Percentiles rank a stretch among this genome's conserved stretches.
phyloP scores from a whole-genome alignment of 2,888 invertebrate genomes.

The Watsonalla binaria region DNA sequence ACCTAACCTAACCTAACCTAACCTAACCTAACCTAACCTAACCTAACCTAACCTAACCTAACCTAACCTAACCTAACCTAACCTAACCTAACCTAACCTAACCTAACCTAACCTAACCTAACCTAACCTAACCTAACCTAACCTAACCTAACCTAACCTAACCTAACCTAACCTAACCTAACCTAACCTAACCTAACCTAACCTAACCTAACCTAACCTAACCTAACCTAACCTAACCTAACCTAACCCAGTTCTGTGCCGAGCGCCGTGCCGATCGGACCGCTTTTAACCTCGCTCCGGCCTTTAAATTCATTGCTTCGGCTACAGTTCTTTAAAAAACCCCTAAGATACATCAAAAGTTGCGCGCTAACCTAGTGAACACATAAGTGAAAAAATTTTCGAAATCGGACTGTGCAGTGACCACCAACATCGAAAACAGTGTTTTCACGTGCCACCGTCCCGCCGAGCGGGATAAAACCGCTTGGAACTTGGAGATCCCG shows the following conservation, averaged over 20 bases:
- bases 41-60: slow-evolving; percentile 8
- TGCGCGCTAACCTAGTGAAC: too few species aligned
- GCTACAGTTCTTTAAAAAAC: too few species aligned
- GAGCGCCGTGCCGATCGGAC: not conserved
- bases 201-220: slow-evolving; percentile 11
- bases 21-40: slow-evolving; percentile 13
- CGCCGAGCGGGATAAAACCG: too few species aligned
- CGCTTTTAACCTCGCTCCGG: too few species aligned
- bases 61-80: slow-evolving; percentile 9
- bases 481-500: too few species aligned
- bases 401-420: too few species aligned
- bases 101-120: slow-evolving; percentile 11
- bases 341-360: too few species aligned
- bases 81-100: slow-evolving; percentile 9
- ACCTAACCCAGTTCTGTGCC: slow-evolving; percentile 9
- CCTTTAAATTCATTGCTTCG: too few species aligned
- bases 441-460: too few species aligned
- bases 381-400: too few species aligned
- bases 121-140: slow-evolving; percentile 12
- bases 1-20: slow-evolving; percentile 13
- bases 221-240: slow-evolving; percentile 14
- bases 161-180: slow-evolving; percentile 10
- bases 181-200: slow-evolving; percentile 12
- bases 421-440: too few species aligned
- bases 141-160: slow-evolving; percentile 9